Base-by-base conservation (phyloP, 2,797 vertebrate genomes). In the Graptemys geographica region DNA sequence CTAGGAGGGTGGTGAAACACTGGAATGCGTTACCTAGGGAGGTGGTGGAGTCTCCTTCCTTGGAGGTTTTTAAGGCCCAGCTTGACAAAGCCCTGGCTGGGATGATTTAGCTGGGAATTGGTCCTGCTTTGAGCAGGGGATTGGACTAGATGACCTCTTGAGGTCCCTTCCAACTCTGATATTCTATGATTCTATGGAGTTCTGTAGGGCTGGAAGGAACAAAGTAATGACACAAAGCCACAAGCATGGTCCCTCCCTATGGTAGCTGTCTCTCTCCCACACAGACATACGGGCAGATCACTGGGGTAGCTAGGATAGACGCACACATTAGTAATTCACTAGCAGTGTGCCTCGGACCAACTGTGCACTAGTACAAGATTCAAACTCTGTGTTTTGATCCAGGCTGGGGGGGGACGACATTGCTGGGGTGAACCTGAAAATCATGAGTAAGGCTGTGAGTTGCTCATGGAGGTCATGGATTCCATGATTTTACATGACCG, bases 261-360 rank as follows among this genome's bases (percentile, higher is more conserved):
- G 62, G 33, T 69, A 69, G 62, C 18, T 10, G 18, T 37, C 62
- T 69, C 62, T n/a, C 33, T 9, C 11, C 21, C 41, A 6, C 23
- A 27, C 37, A 76, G 19, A 13, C 23, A 15, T 12, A 12, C 10
- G 25, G 72, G 37, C 8, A 15, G 44, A 1, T 76, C 21, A 7
- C 93, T 83, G 25, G n/a, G 93, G 88, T 93, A 81, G 93, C 94
- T 65, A 91, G 53, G 93, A 1, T 86, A 82, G 88, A 18, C 51
- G 49, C 49, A 62, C 1, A 11, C 0, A 33, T 25, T 11, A 41
- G 5, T 27, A 84, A 33, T 89, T 88, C 2, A 2, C 53, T 87
- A 78, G 96, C 84, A 86, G 81, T 1, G 69, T 0, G 8, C 33
- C 1, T 1, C 33, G 19, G 3, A 49, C 44, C 44, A 78, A 6